Base-by-base conservation (phyloP, 2,888 invertebrate species). In the Marasmarcha lunaedactyla region DNA sequence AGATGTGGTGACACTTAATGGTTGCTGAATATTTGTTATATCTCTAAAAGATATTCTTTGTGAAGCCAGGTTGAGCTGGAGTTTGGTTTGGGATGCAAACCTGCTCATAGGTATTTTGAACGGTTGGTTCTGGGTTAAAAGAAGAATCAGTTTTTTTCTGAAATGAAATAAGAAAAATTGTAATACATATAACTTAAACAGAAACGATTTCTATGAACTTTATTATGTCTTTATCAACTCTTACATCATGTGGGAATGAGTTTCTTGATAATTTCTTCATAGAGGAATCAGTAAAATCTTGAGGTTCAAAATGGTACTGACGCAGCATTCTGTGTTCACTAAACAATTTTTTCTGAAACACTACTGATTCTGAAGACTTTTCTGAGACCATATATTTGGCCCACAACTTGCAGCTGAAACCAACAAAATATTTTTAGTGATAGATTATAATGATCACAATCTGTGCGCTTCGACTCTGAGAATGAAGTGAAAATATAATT, bases 321-420 rank as follows among this genome's bases (percentile, higher is more conserved):
- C 38, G 33, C 12, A 38, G 15, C 38, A 38, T 38, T 20, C 38
- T 33, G 14, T 38, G 38, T 20, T 38, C 38, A 15, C 13, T 15
- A 11, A 33, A 33, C 9, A 34, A 12, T 20, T 38, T 38, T 33
- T 34, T 15, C 12, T 12, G 33, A 27, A 38, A 34, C 11, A 20
- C 34, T 11, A 38, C 9, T 10, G 33, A 33, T 9, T 12, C 1
- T 1, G 20, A 6, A 33, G 15, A 12, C 20, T 12, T 33, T 20
- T 12, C 34, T 9, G 34, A 20, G 14, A 12, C 33, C 9, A 38
- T 9, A 10, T 20, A 38, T 4, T 20, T 33, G 1, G 33, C 33
- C 38, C 38, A 38, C 15, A 10, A 11, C 13, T 33, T 11, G 13
- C 38, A 38, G 3, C 38, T 38, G 33, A 33, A 38, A 30, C 30